phyloP scores from a whole-genome alignment of 2,888 invertebrate genomes.

The Cheilosia scutellata region DNA sequence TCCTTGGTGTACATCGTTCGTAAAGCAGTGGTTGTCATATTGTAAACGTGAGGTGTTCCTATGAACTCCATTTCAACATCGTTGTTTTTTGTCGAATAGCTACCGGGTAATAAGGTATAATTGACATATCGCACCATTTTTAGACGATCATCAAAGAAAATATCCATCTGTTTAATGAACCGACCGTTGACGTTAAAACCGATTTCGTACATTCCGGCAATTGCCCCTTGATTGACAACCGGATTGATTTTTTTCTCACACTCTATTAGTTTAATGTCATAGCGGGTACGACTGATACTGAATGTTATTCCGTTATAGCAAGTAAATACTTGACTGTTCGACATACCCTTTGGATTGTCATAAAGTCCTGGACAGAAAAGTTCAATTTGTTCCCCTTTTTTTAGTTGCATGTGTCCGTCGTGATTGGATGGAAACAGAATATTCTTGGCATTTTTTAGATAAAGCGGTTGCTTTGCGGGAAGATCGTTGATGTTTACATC shows the following conservation, averaged over 20 bases:
- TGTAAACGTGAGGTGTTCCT: slow-evolving; percentile 79
- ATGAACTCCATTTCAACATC: slow-evolving; percentile 81
- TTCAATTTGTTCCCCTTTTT: slow-evolving; percentile 79
- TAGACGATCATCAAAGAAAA: slow-evolving; percentile 82
- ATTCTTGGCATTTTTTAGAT: no score
- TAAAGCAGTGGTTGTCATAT: slow-evolving; percentile 76
- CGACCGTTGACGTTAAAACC: slow-evolving; percentile 55
- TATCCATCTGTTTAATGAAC: slow-evolving; percentile 81
- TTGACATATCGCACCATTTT: slow-evolving; percentile 82
- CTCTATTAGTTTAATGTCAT: slow-evolving; percentile 78
- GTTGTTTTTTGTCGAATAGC: slow-evolving; percentile 82
- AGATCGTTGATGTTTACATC: no score
- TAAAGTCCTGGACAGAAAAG: slow-evolving; percentile 79
- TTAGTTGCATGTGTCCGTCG: slow-evolving; percentile 79
- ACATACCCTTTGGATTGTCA: slow-evolving; percentile 47
- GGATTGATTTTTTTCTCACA: slow-evolving; percentile 80
- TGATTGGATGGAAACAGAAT: slow-evolving; percentile 76
- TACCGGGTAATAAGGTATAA: slow-evolving; percentile 81
- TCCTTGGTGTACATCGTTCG: slow-evolving; percentile 26
- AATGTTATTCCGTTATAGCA: slow-evolving; percentile 79
- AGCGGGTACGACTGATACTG: slow-evolving; percentile 64
- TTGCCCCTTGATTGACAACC: slow-evolving; percentile 79
- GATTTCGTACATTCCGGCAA: slow-evolving; percentile 55
- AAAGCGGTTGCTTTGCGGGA: no score
- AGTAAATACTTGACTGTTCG: slow-evolving; percentile 75